Evolutionary conservation across 2,888 invertebrate genomes (phyloP), one percentile per base, ranked within the genome.

Genomic region (Drosophila lacicola): DNA sequence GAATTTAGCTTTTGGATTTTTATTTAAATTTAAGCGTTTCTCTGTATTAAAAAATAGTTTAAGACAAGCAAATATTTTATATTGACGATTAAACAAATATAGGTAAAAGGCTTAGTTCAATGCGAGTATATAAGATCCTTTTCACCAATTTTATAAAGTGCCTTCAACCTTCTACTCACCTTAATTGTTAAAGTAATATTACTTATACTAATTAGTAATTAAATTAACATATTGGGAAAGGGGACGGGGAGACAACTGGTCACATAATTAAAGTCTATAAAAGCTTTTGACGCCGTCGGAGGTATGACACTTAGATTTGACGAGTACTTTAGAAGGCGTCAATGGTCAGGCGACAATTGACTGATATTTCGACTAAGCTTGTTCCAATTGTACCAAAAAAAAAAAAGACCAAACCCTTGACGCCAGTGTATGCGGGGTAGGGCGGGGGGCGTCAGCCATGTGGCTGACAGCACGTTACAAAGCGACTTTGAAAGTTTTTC

Each of bases 211-310:
- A 34, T 41, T 46, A 19, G n/a, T n/a, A 37, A 19, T 46, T n/a
- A 39, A 14, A 8, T 25, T 10, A 44, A 42, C 25, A 29, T 17
- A 46, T 14, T 36, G 17, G 19, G 25, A 36, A 49, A 8, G 66
- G 10, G 33, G 14, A 21, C 19, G 9, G 66, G 10, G 33, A 13
- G 29, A 19, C 29, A 17, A 51, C 8, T 37, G 55, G 36, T 70
- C 41, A 36, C 33, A 50, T 65, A 14, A 53, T 60, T 45, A 60
- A 53, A 63, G 34, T 41, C 46, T 60, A 75, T 50, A 63, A 74
- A 70, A 67, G 64, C 64, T 63, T 29, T 70, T 72, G 56, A 66
- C 69, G 68, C 82, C 85, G 85, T 79, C 88, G 82, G 85, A 79
- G 69, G 56, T 68, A 68, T 80, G 86, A 77, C 68, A 80, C 62